Evolutionary conservation across 2,113 vertebrate genomes (phyloP), one percentile per base, ranked within the genome.

Genomic region (Peromyscus leucopus): DNA sequence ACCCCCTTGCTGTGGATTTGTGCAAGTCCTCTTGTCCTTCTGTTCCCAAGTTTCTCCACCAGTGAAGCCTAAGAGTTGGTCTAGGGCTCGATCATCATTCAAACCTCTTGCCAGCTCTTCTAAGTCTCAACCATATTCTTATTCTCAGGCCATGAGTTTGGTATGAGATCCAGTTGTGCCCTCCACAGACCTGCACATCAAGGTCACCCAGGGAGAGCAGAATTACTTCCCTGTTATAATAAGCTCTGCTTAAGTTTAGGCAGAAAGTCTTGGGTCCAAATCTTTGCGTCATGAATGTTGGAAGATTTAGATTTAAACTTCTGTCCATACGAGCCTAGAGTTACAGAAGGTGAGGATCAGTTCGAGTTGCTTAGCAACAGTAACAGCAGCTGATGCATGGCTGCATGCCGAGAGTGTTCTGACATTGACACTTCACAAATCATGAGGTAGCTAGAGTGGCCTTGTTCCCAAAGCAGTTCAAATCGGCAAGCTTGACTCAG

Each of bases 191-290:
- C 36, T 22, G 26, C 46, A 6, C 42, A 17, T 36, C 28, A 75
- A 93, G 88, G 71, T 16, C 8, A 42, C 61, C 48, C 12, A 13
- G 9, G 11, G 3, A 89, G 72, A 76, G 69, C 26, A 42, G 75
- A 69, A 69, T 33, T 42, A 82, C 65, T 89, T 84, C 67, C 10
- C 48, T 75, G 0, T 86, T 85, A 63, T 80, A 92, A 63, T 31
- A 84, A 95, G 61, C 87, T 61, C 36, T 55, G 7, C 36, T 85
- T 84, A 71, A 28, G 9, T 94, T 96, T 90, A 78, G 71, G 92
- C 39, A 92, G 88, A 82, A 95, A 91, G 24, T 21, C 74, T 92
- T 92, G 2, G 0, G 55, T 65, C 59, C 76, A 72, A 85, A 65
- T 82, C 86, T 95, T 46, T 42, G 1, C 46, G 33, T 85, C 95